phyloP scores from a whole-genome alignment of 2,113 vertebrate genomes.

The Anguilla japonica region DNA sequence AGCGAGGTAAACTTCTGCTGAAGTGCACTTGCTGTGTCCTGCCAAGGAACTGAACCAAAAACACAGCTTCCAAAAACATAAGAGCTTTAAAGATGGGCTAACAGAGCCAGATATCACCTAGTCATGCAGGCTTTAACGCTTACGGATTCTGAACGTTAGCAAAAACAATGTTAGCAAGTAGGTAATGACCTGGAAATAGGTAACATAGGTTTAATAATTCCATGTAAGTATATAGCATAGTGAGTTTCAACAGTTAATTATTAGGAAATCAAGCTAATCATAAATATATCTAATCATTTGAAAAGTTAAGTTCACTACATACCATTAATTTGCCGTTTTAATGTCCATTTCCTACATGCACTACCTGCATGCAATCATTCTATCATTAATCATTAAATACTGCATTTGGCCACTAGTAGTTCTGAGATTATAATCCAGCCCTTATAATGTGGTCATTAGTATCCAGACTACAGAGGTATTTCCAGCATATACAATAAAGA shows the following conservation, averaged over 20 bases:
- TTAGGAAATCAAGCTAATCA: no score
- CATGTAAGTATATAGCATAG: neutral
- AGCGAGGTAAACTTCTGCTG: slow-evolving; percentile 1
- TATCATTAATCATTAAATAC: neutral
- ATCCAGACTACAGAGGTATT: neutral
- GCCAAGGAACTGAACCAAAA: neutral
- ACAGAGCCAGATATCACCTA: neutral
- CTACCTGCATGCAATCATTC: no score
- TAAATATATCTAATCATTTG: no score
- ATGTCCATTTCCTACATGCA: no score
- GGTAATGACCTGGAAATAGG: neutral
- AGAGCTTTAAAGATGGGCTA: neutral
- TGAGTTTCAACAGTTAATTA: neutral
- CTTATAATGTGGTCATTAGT: neutral
- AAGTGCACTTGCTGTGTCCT: neutral
- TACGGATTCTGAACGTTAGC: neutral
- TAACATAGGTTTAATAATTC: neutral
- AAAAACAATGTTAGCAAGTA: neutral
- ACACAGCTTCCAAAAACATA: neutral
- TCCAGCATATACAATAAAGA: neutral
- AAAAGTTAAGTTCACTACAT: no score
- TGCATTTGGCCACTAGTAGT: neutral
- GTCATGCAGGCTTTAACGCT: neutral
- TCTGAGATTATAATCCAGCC: no score
- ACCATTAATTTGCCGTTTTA: no score